Evolutionary conservation across 2,797 vertebrate species (phyloP), one percentile per base, ranked within the genome.

Genomic region (Alosa sapidissima): DNA sequence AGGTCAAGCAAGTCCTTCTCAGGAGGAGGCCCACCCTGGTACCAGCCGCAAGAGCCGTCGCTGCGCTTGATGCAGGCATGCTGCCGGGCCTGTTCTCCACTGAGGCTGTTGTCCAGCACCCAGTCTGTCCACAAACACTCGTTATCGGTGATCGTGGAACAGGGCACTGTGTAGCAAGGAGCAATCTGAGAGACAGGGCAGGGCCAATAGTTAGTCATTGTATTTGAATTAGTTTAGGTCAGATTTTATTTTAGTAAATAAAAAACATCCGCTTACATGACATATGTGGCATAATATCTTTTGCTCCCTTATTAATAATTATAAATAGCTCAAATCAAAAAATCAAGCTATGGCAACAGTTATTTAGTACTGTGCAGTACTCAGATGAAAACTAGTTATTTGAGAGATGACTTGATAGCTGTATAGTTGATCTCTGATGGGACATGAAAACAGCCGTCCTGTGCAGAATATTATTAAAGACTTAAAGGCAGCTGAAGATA

Each of bases 101-200:
- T 95, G 36, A 97, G 94, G 88, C 93, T 96, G 89, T 95, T 92
- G 89, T 97, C 97, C 88, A 96, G 89, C 89, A 97, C 93, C 97
- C 97, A 97, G 91, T 98, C 97, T 19, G 95, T 97, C 97, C 97
- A 98, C 90, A 97, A 93, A 90, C 98, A 99, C 93, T 97, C 96
- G 0, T 96, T 96, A 55, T 95, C 95, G 24, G 94, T 91, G 0
- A 92, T 94, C 75, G 94, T 94, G 0, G 94, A 92, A 87, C 97
- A 99, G 0, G 94, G 95, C 83, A 96, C 94, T 19, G 87, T 93
- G 92, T 95, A 96, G 91, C 98, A 99, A 51, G 94, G 95, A 87
- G 95, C 96, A 89, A 99, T 98, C 98, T 99, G 94, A 84, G 87
- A 68, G 83, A 54, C 36, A 75, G 62, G 24, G 28, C 5, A 65